Evolutionary conservation across 1,140 invertebrate species (phyloP).

Genomic region (Thaumetopoea pityocampa): DNA sequence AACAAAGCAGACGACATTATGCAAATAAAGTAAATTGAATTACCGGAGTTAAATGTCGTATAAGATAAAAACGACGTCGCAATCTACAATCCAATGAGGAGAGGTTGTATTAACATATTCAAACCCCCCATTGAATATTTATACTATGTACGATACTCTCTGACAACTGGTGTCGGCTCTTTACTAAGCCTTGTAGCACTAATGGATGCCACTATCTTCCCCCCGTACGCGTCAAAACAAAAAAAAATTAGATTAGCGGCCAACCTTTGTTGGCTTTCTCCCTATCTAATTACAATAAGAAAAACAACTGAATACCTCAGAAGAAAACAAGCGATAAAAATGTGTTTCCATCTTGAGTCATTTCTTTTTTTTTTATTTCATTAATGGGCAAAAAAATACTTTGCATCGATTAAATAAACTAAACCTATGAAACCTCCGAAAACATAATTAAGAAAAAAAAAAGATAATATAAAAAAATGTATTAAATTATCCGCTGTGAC

Average conservation of each 20-base stretch:
- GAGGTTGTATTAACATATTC: slow-evolving; percentile 70
- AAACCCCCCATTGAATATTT: slow-evolving; percentile 73
- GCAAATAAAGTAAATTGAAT: slow-evolving; percentile 75
- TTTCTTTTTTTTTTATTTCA: no score
- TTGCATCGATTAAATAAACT: no score
- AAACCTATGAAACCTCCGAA: no score
- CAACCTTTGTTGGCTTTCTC: slow-evolving; percentile 25
- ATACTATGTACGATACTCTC: slow-evolving; percentile 50
- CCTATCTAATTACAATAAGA: slow-evolving; percentile 24
- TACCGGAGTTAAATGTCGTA: slow-evolving; percentile 74
- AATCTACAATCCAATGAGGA: slow-evolving; percentile 73
- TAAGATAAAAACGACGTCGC: slow-evolving; percentile 74
- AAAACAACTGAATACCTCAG: slow-evolving; percentile 21
- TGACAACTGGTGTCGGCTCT: slow-evolving; percentile 50
- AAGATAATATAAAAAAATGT: no score
- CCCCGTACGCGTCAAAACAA: slow-evolving; percentile 40
- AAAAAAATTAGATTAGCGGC: slow-evolving; percentile 37
- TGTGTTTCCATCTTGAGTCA: no score
- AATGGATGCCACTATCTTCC: slow-evolving; percentile 51
- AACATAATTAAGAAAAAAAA: no score
- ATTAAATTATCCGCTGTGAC: no score
- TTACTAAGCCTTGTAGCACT: slow-evolving; percentile 57
- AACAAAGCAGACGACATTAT: slow-evolving; percentile 62
- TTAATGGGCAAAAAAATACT: no score
- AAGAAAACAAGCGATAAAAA: slow-evolving; percentile 21